A percentile compares a stretch with the other conserved stretches of the same genome.
Evolutionary conservation across 2,888 invertebrate genomes (phyloP).

Genomic region (Epinotia nisella): DNA sequence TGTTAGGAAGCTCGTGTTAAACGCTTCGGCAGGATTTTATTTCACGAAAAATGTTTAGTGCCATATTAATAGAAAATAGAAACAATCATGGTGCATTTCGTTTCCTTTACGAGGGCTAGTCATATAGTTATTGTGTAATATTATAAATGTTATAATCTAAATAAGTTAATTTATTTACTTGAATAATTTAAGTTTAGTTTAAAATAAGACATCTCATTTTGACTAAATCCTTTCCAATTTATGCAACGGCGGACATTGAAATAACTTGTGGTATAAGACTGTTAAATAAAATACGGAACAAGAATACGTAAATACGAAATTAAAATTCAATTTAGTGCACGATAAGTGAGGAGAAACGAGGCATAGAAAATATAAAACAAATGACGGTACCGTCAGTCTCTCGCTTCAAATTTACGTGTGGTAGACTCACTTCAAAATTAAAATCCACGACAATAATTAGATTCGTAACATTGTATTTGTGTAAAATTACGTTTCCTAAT

Average conservation of each 20-base stretch:
- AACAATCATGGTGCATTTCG: slow-evolving; percentile 73
- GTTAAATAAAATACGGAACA: slow-evolving; percentile 61
- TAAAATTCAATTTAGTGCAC: slow-evolving; percentile 49
- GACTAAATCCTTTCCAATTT: slow-evolving; percentile 8
- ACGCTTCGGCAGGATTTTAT: slow-evolving; percentile 41
- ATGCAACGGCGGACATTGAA: slow-evolving; percentile 11
- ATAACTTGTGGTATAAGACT: slow-evolving; percentile 60
- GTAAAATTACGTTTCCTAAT: slow-evolving; percentile 46
- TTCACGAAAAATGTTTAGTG: slow-evolving; percentile 48
- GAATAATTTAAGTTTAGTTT: slow-evolving; percentile 50
- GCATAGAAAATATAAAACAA: slow-evolving; percentile 27
- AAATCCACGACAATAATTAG: slow-evolving; percentile 80
- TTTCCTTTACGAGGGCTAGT: slow-evolving; percentile 76
- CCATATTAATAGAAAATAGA: slow-evolving; percentile 55
- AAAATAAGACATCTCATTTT: slow-evolving; percentile 40
- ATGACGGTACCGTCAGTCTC: slow-evolving; percentile 12
- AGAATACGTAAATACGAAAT: slow-evolving; percentile 64
- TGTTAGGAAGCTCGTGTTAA: slow-evolving; percentile 34
- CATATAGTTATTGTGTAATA: slow-evolving; percentile 60
- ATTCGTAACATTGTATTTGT: slow-evolving; percentile 58
- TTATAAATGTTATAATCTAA: slow-evolving; percentile 55
- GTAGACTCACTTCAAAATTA: slow-evolving; percentile 55
- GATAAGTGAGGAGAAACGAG: slow-evolving; percentile 42
- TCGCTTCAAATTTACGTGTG: not conserved
- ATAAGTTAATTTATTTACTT: slow-evolving; percentile 56